Conservation (phyloP, 2,797 vertebrate species). For the Zenarchopterus dispar region DNA sequence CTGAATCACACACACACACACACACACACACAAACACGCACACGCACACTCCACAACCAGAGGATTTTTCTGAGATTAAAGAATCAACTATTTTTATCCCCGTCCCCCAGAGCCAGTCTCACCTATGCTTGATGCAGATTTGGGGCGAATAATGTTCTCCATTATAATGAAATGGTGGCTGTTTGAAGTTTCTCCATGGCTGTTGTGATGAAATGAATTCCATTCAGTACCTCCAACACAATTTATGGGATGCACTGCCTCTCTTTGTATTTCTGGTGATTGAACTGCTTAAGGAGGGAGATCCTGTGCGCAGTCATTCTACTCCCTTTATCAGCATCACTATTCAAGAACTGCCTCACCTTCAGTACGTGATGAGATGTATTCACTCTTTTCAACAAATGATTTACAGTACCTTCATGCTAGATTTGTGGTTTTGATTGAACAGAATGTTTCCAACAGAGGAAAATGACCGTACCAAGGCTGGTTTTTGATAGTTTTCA, state of each 20-base stretch:
- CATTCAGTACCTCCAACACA: slow-evolving; percentile 49
- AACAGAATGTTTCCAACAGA: not conserved
- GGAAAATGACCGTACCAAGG: slow-evolving; percentile 2
- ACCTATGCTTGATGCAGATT: slow-evolving; percentile 64
- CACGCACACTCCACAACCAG: slow-evolving; percentile 22
- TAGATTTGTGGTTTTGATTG: slow-evolving; percentile 11
- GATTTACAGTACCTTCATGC: slow-evolving; percentile 13
- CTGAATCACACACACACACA: not conserved
- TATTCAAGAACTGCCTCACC: slow-evolving; percentile 27
- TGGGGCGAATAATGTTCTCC: slow-evolving; percentile 48
- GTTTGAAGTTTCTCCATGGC: slow-evolving; percentile 71
- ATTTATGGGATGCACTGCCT: slow-evolving; percentile 42
- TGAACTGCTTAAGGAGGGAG: slow-evolving; percentile 44
- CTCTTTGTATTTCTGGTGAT: slow-evolving; percentile 54
- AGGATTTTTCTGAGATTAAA: slow-evolving; percentile 68
- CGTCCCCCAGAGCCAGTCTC: slow-evolving; percentile 52
- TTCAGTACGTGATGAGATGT: slow-evolving; percentile 8
- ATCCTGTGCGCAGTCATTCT: slow-evolving; percentile 41
- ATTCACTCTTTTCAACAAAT: slow-evolving; percentile 14
- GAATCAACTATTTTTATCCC: slow-evolving; percentile 65
- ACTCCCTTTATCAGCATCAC: slow-evolving; percentile 48
- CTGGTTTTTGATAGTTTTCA: not conserved
- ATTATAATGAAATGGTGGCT: slow-evolving; percentile 66
- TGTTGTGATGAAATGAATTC: slow-evolving; percentile 64
- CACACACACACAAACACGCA: not conserved